These are phyloP conservation scores for Anolis sagrei DNA, from an alignment of 2,113 vertebrate species.

Conservation along the genomic window DNA sequence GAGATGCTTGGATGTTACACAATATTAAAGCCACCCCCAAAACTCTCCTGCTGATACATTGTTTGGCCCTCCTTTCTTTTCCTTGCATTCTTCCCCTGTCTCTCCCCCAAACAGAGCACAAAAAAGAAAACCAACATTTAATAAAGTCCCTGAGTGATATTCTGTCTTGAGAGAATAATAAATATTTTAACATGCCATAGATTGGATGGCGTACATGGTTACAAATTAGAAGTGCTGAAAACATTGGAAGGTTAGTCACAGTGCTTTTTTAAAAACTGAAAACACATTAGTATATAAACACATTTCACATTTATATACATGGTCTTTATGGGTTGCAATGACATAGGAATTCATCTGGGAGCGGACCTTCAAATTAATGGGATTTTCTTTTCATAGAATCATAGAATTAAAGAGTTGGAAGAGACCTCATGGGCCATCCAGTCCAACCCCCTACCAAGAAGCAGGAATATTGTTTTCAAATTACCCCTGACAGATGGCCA, in stretches of 20 bases:
- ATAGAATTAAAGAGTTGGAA: too few species aligned
- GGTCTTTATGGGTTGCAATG: neutral
- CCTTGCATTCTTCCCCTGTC: neutral
- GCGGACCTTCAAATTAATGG: neutral
- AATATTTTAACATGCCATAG: neutral
- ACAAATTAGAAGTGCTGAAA: conserved; percentile 33
- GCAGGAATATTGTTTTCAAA: too few species aligned
- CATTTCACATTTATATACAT: neutral
- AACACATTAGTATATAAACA: neutral
- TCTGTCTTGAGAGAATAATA: neutral
- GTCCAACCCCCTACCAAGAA: too few species aligned
- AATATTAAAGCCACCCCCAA: conserved; percentile 7
- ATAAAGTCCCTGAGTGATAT: neutral
- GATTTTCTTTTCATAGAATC: too few species aligned
- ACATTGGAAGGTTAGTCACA: neutral
- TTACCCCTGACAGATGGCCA: too few species aligned
- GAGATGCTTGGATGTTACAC: neutral
- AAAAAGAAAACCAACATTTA: neutral
- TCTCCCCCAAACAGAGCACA: neutral
- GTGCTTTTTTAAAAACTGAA: neutral
- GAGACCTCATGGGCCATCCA: too few species aligned
- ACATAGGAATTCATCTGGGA: neutral
- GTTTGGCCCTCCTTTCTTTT: conserved; percentile 32
- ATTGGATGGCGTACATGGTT: conserved; percentile 21
- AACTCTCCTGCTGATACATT: conserved; percentile 37